Percentiles rank a stretch among this genome's conserved stretches.
Evolutionary conservation across 2,797 vertebrate species (phyloP).

Genomic region (Luscinia luscinia): DNA sequence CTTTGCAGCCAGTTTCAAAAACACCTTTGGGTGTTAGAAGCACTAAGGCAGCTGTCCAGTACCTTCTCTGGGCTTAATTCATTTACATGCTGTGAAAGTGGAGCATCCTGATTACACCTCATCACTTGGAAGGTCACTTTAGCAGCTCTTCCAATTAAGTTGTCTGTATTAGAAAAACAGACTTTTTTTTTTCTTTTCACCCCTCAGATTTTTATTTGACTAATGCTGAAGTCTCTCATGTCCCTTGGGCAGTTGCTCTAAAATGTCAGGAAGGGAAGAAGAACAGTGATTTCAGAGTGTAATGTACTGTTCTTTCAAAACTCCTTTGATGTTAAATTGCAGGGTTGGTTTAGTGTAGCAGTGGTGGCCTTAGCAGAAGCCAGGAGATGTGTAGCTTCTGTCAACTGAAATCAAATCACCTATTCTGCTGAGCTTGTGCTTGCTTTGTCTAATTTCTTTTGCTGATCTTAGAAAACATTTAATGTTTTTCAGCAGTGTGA

Average conservation of each 20-base stretch:
- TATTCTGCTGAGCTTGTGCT: not conserved
- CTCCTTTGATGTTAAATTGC: not conserved
- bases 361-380: not conserved
- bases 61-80: slow-evolving; percentile 12
- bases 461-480: not conserved
- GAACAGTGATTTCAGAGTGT: not conserved
- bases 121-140: slow-evolving; percentile 34
- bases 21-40: slow-evolving; percentile 6
- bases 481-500: not conserved
- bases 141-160: not conserved
- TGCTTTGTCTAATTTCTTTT: not conserved
- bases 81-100: slow-evolving; percentile 12
- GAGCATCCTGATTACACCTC: slow-evolving; percentile 4
- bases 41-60: slow-evolving; percentile 10
- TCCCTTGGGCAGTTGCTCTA: not conserved
- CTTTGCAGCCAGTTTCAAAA: not conserved
- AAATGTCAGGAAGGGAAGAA: not conserved
- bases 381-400: not conserved
- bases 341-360: not conserved
- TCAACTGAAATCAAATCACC: not conserved
- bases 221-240: not conserved
- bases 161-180: not conserved
- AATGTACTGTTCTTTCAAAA: not conserved
- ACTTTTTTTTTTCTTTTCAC: not conserved
- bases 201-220: not conserved